Evolutionary conservation across 2,113 vertebrate genomes (phyloP).

Genomic region (Coturnix japonica): DNA sequence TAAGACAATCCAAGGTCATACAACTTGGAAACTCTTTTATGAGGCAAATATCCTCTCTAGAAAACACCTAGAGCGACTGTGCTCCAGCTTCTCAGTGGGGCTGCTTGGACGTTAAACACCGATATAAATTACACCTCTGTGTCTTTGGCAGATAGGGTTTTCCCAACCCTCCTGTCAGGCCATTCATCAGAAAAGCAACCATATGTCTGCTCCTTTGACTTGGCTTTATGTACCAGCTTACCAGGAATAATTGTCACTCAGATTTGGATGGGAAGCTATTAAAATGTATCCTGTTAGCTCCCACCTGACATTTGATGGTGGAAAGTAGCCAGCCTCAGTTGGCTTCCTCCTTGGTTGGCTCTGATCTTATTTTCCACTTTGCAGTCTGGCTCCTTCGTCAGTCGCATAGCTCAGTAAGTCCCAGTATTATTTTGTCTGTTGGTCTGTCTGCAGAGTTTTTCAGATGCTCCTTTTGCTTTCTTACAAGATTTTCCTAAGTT

Average conservation of each 20-base stretch:
- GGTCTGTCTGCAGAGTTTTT: background rate
- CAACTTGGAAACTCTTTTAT: background rate
- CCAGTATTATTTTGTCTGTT: background rate
- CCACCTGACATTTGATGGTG: constrained; percentile 32
- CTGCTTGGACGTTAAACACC: background rate
- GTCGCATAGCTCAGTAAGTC: background rate
- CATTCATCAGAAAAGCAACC: background rate
- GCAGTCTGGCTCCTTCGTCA: constrained; percentile 38
- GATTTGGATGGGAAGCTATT: background rate
- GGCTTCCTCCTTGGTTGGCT: constrained; percentile 15
- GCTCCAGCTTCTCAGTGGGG: background rate
- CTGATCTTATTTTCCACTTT: constrained; percentile 27
- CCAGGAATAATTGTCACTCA: background rate
- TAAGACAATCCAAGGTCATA: background rate
- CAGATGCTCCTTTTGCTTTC: background rate
- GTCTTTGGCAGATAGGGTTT: background rate
- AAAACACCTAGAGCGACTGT: background rate
- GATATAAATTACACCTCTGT: background rate
- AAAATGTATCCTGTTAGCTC: background rate
- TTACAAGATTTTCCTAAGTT: background rate
- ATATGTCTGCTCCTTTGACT: background rate
- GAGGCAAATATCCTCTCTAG: background rate
- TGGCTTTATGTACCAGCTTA: background rate
- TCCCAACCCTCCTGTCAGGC: background rate
- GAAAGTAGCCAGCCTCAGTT: constrained; percentile 35